A percentile compares a stretch with the other conserved stretches of the same genome.
phyloP scores from a whole-genome alignment of 2,888 invertebrate genomes.

The Omphaloscelis lunosa region DNA sequence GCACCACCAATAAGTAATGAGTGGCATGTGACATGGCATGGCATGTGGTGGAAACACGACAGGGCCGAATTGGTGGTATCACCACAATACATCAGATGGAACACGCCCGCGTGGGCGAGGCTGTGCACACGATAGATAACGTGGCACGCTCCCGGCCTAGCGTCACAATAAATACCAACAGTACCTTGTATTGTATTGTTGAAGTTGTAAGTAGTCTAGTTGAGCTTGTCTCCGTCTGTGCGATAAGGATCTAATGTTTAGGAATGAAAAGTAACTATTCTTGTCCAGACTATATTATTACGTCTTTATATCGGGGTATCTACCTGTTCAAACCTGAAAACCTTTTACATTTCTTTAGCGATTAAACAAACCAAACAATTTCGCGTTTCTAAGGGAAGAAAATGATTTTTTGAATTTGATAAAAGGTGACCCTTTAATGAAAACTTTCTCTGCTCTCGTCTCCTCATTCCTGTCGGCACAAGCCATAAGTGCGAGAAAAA shows the following conservation, averaged over 20 bases:
- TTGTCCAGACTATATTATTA: neutral
- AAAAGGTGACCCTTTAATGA: neutral
- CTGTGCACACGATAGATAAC: conserved; percentile 43
- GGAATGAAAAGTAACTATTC: neutral
- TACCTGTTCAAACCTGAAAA: neutral
- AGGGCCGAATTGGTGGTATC: conserved; percentile 30
- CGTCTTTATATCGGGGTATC: neutral
- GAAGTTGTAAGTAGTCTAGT: neutral
- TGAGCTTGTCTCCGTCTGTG: neutral
- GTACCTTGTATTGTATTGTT: conserved; percentile 2
- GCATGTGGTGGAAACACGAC: neutral
- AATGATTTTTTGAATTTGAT: too few species aligned
- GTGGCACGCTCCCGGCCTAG: conserved; percentile 15
- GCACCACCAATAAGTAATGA: neutral
- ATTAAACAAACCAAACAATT: too few species aligned
- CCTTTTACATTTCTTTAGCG: neutral
- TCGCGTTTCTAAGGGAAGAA: neutral
- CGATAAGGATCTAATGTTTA: neutral
- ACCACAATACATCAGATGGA: conserved; percentile 41
- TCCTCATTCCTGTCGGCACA: too few species aligned
- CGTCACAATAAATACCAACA: conserved; percentile 21
- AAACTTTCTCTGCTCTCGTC: neutral
- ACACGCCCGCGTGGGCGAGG: conserved; percentile 46
- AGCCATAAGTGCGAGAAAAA: too few species aligned
- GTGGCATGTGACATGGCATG: conserved; percentile 18